Evolutionary conservation across 2,113 vertebrate genomes (phyloP).

Genomic region (Zingel zingel): DNA sequence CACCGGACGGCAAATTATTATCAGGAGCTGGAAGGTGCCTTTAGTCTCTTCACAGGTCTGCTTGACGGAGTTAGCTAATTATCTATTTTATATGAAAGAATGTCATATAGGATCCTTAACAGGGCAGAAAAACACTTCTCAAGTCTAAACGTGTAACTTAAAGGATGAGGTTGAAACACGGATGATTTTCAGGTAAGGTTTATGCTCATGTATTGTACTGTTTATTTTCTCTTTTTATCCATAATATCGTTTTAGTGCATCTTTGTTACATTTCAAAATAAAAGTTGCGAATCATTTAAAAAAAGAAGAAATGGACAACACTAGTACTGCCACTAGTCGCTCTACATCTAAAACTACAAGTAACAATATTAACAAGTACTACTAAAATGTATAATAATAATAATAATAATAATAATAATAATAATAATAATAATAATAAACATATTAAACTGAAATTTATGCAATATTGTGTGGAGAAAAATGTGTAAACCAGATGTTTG

Average conservation of each 20-base stretch:
- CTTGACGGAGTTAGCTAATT: not conserved
- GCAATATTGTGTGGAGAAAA: not conserved
- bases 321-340: too few species aligned
- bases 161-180: not conserved
- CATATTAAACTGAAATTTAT: not conserved
- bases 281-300: not conserved
- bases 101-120: not conserved
- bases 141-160: not conserved
- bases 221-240: not conserved
- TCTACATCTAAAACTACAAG: not conserved
- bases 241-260: not conserved
- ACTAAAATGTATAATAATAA: not conserved
- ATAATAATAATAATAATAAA: not conserved
- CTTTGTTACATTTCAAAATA: conserved; percentile 8
- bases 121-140: not conserved
- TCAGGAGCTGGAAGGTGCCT: not conserved
- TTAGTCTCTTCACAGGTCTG: not conserved
- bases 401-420: not conserved
- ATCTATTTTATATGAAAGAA: not conserved
- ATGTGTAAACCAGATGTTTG: not conserved
- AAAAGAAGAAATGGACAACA: not conserved
- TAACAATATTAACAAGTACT: not conserved
- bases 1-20: not conserved
- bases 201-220: not conserved
- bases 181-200: not conserved